Conservation (phyloP, 2,797 vertebrate species). For the Pseudocheirus occidentalis region DNA sequence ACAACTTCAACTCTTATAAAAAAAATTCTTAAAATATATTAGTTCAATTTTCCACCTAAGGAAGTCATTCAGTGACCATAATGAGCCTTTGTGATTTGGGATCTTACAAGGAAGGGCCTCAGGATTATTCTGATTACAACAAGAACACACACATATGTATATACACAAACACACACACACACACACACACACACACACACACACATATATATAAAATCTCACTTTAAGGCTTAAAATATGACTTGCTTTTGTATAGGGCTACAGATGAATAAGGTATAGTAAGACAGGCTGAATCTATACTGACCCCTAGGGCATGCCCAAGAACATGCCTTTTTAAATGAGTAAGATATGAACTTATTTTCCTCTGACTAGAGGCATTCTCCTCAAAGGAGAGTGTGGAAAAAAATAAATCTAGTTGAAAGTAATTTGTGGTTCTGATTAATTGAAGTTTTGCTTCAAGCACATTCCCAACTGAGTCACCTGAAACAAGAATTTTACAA, state of each 20-base stretch:
- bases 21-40: neutral
- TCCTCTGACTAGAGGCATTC: neutral
- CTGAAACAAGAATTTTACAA: neutral
- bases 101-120: neutral
- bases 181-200: too few relatives aligned
- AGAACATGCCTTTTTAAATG: neutral
- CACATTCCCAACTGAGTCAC: neutral
- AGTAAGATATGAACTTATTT: neutral
- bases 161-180: too few relatives aligned
- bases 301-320: neutral
- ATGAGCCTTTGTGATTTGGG: neutral
- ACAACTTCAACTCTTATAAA: neutral
- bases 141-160: neutral
- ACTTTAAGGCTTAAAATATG: neutral
- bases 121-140: neutral
- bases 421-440: constrained; percentile 1
- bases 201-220: neutral
- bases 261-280: neutral
- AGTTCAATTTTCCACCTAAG: neutral
- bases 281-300: neutral
- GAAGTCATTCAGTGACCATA: neutral
- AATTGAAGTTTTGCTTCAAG: neutral
- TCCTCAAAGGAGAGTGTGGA: neutral
- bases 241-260: neutral
- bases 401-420: neutral